phyloP scores from a whole-genome alignment of 2,113 vertebrate species.

The Syrrhaptes paradoxus region DNA sequence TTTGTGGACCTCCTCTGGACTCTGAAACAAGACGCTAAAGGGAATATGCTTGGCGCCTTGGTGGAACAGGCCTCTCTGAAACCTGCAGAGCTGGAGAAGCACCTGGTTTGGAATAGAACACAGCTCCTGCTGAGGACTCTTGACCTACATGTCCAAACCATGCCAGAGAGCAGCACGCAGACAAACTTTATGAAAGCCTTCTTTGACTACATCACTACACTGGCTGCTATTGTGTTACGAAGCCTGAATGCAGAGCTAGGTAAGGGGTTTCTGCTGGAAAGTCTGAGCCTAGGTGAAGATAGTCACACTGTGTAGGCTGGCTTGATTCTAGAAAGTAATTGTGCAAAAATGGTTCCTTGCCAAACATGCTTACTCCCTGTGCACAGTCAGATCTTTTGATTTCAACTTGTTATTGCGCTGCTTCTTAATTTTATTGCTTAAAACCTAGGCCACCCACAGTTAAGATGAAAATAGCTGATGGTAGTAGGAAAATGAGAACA shows the following conservation, averaged over 20 bases:
- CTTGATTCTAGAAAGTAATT: neutral
- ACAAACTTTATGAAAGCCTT: constrained; percentile 84
- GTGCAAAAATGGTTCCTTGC: neutral
- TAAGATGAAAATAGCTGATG: neutral
- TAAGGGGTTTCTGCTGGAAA: constrained; percentile 31
- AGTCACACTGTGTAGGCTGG: neutral
- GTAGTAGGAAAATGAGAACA: neutral
- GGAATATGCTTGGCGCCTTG: constrained; percentile 76
- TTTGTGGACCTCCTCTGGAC: no score
- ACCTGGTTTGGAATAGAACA: constrained; percentile 83
- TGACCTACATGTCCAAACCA: constrained; percentile 74
- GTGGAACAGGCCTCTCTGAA: constrained; percentile 87
- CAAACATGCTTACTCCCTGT: neutral
- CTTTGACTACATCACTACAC: constrained; percentile 84
- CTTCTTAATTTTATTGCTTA: neutral
- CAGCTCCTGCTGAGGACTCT: constrained; percentile 85
- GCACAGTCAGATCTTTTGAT: neutral
- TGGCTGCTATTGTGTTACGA: constrained; percentile 84
- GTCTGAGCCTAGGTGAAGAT: neutral
- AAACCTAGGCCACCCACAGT: neutral
- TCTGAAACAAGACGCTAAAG: constrained; percentile 71
- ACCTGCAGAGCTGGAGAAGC: constrained; percentile 81
- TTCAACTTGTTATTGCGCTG: neutral
- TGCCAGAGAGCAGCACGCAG: constrained; percentile 14
- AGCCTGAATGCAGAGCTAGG: constrained; percentile 86